phyloP scores from a whole-genome alignment of 1,140 invertebrate species.

The Plectrocnemia conspersa region DNA sequence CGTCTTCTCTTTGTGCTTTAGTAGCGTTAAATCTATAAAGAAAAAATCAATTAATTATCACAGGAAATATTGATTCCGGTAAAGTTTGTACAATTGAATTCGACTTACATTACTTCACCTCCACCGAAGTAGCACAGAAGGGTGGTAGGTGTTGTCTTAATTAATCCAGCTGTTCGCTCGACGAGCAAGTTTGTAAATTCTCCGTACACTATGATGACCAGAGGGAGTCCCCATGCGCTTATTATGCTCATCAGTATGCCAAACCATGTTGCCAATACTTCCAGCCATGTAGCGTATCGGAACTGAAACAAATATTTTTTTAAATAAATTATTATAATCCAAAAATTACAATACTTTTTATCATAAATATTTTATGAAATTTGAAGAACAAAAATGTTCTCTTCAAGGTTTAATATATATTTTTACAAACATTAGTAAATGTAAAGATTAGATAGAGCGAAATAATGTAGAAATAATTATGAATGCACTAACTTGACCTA shows the following conservation, averaged over 20 bases:
- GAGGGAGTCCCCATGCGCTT: constrained; percentile 50
- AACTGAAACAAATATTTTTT: constrained; percentile 38
- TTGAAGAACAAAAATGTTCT: too few species aligned
- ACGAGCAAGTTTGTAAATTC: constrained; percentile 63
- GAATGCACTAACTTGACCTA: too few species aligned
- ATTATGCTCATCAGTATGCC: constrained; percentile 37
- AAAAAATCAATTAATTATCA: constrained; percentile 1
- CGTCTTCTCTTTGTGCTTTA: constrained; percentile 51
- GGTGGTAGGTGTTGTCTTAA: constrained; percentile 44
- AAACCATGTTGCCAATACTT: constrained; percentile 36
- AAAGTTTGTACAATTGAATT: background rate
- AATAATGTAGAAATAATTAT: too few species aligned
- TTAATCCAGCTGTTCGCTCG: constrained; percentile 42
- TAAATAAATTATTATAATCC: background rate
- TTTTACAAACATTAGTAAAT: too few species aligned
- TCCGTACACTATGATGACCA: constrained; percentile 68
- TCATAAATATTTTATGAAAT: too few species aligned
- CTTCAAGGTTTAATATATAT: too few species aligned
- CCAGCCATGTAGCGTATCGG: constrained; percentile 41
- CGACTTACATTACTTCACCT: constrained; percentile 53
- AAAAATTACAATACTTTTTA: background rate
- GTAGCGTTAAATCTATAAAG: constrained; percentile 46
- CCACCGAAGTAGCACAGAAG: constrained; percentile 50
- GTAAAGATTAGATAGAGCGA: too few species aligned
- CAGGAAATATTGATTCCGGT: background rate